Conservation (phyloP, 2,888 invertebrate species). For the Drosophila austrosaltans region DNA sequence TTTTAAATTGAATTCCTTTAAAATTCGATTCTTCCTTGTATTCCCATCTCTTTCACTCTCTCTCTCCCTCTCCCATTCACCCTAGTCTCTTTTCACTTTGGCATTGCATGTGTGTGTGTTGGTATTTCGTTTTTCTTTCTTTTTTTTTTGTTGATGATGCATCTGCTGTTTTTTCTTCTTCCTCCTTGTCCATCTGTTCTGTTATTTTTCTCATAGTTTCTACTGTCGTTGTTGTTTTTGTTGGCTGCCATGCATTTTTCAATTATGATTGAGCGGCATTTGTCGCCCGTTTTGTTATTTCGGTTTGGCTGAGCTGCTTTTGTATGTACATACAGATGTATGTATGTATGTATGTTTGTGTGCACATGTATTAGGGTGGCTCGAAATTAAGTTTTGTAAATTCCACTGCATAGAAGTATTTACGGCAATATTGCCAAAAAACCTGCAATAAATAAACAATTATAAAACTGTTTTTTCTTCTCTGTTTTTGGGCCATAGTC, state of each 20-base stretch:
- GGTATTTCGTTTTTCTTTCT: constrained; percentile 16
- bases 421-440: too few relatives aligned
- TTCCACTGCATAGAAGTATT: too few relatives aligned
- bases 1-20: constrained; percentile 78
- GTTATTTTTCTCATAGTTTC: constrained; percentile 35
- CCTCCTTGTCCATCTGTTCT: constrained; percentile 26
- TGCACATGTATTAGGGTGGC: too few relatives aligned
- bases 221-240: constrained; percentile 42
- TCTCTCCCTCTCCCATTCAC: constrained; percentile 1
- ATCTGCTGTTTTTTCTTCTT: constrained; percentile 72
- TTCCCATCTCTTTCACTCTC: background rate
- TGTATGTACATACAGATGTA: constrained; percentile 25
- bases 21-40: constrained; percentile 57
- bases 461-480: too few relatives aligned
- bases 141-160: constrained; percentile 50
- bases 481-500: too few relatives aligned
- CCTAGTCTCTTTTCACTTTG: constrained; percentile 67
- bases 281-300: constrained; percentile 77
- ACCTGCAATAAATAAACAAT: too few relatives aligned
- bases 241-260: constrained; percentile 68
- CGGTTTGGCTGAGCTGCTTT: constrained; percentile 68
- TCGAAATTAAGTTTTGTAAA: too few relatives aligned
- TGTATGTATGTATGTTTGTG: background rate
- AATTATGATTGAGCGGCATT: constrained; percentile 77
- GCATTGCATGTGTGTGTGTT: constrained; percentile 19